Evolutionary conservation across 2,113 vertebrate species (phyloP).

Genomic region (Trogon surrucura): DNA sequence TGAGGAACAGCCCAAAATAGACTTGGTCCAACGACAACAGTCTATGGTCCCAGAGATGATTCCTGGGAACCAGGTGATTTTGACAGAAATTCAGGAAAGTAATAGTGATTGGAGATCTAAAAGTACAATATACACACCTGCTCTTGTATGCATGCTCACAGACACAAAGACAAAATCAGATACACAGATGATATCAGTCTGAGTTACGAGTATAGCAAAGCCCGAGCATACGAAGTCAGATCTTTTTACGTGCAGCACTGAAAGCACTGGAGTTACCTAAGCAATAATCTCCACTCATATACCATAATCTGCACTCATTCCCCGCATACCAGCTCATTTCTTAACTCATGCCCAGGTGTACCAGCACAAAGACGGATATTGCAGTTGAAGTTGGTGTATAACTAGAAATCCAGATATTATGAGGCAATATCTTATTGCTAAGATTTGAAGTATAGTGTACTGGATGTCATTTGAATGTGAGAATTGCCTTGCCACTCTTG

Average conservation of each 20-base stretch:
- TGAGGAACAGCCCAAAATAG: background rate
- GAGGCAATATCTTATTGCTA: background rate
- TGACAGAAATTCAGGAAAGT: background rate
- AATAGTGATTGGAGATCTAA: background rate
- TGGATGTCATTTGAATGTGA: background rate
- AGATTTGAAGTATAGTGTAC: background rate
- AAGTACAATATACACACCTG: background rate
- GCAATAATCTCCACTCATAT: background rate
- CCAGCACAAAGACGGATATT: background rate
- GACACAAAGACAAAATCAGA: background rate
- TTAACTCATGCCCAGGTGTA: background rate
- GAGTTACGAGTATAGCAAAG: background rate
- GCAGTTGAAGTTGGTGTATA: background rate
- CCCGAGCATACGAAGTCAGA: background rate
- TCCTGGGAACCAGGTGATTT: slow-evolving; percentile 3
- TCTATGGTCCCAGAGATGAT: background rate
- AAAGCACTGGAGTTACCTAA: background rate
- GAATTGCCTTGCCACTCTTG: background rate
- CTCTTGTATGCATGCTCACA: background rate
- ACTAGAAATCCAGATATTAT: background rate
- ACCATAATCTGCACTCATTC: background rate
- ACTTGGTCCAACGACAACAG: background rate
- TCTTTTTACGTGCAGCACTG: background rate
- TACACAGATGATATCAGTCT: background rate
- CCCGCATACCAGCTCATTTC: background rate